Percentiles rank a stretch among this genome's conserved stretches.
Evolutionary conservation across 2,797 vertebrate genomes (phyloP).

Genomic region (Gymnothorax reevesii): DNA sequence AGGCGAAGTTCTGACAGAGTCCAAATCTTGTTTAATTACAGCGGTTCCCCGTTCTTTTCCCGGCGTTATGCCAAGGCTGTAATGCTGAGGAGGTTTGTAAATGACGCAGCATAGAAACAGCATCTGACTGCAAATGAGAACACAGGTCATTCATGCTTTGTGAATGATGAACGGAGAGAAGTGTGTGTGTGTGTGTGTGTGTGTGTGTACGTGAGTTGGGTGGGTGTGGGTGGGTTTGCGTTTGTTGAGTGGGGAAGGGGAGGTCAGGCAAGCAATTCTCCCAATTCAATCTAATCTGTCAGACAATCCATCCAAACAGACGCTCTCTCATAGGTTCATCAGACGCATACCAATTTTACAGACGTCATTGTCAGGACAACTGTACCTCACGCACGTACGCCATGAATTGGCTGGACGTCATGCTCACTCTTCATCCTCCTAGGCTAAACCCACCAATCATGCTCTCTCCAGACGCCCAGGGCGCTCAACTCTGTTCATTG

Average conservation of each 20-base stretch:
- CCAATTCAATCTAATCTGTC: conserved; percentile 80
- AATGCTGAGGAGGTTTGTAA: background rate
- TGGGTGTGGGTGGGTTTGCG: conserved; percentile 49
- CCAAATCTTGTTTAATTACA: background rate
- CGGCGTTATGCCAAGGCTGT: too few relatives aligned
- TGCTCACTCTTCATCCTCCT: background rate
- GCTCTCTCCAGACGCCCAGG: background rate
- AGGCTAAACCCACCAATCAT: background rate
- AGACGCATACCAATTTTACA: conserved; percentile 75
- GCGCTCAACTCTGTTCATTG: background rate
- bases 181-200: conserved; percentile 58
- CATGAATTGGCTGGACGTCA: background rate
- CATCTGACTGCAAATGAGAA: background rate
- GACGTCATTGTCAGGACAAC: conserved; percentile 68
- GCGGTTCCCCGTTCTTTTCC: background rate
- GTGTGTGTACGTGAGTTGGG: conserved; percentile 51
- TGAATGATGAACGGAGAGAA: conserved; percentile 58
- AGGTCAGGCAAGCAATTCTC: conserved; percentile 69
- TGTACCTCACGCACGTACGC: conserved; percentile 69
- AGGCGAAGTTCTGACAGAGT: background rate
- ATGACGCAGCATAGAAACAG: background rate
- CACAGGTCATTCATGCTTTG: conserved; percentile 55
- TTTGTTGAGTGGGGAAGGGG: conserved; percentile 30
- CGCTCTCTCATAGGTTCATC: conserved; percentile 77
- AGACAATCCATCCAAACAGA: conserved; percentile 73